Base-by-base conservation (phyloP, 2,888 invertebrate species). In the Leptarthrus brevirostris region DNA sequence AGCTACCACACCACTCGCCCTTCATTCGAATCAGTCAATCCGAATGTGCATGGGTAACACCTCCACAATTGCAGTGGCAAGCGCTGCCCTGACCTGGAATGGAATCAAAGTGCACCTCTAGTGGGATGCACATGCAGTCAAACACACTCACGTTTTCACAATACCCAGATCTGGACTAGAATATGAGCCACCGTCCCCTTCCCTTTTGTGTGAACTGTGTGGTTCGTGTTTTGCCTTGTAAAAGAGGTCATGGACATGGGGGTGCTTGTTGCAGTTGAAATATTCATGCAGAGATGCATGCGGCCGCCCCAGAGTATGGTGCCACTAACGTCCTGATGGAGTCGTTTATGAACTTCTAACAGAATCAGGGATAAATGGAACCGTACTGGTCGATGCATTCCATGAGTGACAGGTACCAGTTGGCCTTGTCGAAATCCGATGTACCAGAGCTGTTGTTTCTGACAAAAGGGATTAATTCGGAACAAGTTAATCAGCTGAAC, bases 191-290 rank as follows among this genome's bases (percentile, higher is more conserved):
- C 18, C 16, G 36, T 12, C 18, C 14, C 24, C 64, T 12, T 12
- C 3, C 64, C 2, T 6, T 49, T 49, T 16, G 3, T 0, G 0
- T 3, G 26, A 14, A 3, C 1, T 3, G 14, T 61, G 61, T 44
- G 44, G 44, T 24, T 47, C 64, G 24, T 24, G 24, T n/a, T 64
- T 2, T 26, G 44, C 44, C n/a, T 14, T 47, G 36, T 47, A 40
- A 47, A 64, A 44, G 47, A 44, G 64, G 64, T 64, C 64, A 64
- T 26, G 44, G 64, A 44, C 64, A 2, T 14, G 16, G 18, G 64
- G 44, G 47, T 24, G 40, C 24, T 44, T 16, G 14, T 36, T 44
- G 61, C 61, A 44, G 24, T n/a, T 64, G 64, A 44, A 64, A 64
- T 40, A 64, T 64, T 40, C 40, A 64, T 44, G 47, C 20, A n/a